These are phyloP conservation scores for Onychorhynchus coronatus DNA, from an alignment of 2,113 vertebrate species.

Conservation along the genomic window DNA sequence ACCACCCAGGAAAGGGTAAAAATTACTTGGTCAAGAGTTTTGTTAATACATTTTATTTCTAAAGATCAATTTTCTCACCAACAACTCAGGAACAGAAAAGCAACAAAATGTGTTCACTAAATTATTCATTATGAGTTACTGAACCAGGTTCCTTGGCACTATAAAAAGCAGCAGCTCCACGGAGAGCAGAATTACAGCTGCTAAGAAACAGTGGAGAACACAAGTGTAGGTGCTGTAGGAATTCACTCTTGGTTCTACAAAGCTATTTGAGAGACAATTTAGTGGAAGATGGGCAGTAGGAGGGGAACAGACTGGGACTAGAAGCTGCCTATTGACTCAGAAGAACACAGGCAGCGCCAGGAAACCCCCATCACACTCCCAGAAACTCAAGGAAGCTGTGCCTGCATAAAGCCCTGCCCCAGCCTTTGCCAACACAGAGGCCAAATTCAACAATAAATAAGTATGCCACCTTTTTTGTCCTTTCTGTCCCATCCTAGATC, in stretches of 20 bases:
- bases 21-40: background rate
- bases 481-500: background rate
- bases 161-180: background rate
- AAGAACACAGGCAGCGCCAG: background rate
- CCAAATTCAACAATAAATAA: accelerated
- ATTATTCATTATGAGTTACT: background rate
- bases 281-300: background rate
- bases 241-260: background rate
- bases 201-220: background rate
- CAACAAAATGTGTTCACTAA: background rate
- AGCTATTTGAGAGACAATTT: background rate
- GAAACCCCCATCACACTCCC: accelerated
- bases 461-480: background rate
- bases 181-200: background rate
- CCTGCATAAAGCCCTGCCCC: background rate
- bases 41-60: background rate
- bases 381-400: background rate
- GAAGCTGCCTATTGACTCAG: background rate
- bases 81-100: background rate
- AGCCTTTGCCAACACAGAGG: background rate
- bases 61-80: background rate
- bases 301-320: background rate
- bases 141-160: background rate
- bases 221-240: background rate
- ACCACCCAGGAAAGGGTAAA: background rate